Conservation (phyloP, 1,140 invertebrate genomes). For the Trachymyrmex cornetzi region DNA sequence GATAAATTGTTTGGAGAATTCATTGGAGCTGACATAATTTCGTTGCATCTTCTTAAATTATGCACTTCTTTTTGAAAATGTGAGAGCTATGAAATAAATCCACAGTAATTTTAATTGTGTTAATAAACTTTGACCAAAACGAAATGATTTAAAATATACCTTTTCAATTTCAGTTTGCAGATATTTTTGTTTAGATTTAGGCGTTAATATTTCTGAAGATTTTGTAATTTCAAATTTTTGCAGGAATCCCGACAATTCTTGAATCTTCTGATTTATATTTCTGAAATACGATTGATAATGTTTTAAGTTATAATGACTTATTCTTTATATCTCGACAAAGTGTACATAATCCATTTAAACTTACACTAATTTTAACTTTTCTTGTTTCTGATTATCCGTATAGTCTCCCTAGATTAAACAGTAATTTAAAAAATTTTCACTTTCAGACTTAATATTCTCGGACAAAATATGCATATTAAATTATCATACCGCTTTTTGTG, state of each 20-base stretch:
- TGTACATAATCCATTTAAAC: conserved; percentile 41
- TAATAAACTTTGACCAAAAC: conserved; percentile 40
- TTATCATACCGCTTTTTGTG: conserved; percentile 61
- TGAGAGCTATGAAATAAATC: conserved; percentile 69
- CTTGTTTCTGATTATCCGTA: not conserved
- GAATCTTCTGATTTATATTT: conserved; percentile 76
- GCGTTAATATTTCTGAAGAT: conserved; percentile 51
- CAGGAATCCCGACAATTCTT: conserved; percentile 69
- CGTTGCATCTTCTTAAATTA: conserved; percentile 68
- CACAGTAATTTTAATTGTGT: conserved; percentile 40
- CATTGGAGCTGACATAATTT: conserved; percentile 8
- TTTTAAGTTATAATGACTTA: not conserved
- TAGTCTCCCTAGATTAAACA: conserved; percentile 47
- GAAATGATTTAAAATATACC: conserved; percentile 64
- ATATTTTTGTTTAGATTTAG: conserved; percentile 68
- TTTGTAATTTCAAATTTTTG: conserved; percentile 61
- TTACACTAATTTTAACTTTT: conserved; percentile 64
- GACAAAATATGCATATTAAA: conserved; percentile 43
- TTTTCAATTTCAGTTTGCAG: conserved; percentile 75
- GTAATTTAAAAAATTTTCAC: conserved; percentile 25
- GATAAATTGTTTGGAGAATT: conserved; percentile 29
- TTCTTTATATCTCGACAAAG: not conserved
- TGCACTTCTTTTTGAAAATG: conserved; percentile 71
- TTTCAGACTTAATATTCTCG: conserved; percentile 29
- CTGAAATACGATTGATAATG: conserved; percentile 56